A percentile compares a stretch with the other conserved stretches of the same genome.
phyloP scores from a whole-genome alignment of 92 coral and sea anemone genomes.

The Isaurus tuberculatus region DNA sequence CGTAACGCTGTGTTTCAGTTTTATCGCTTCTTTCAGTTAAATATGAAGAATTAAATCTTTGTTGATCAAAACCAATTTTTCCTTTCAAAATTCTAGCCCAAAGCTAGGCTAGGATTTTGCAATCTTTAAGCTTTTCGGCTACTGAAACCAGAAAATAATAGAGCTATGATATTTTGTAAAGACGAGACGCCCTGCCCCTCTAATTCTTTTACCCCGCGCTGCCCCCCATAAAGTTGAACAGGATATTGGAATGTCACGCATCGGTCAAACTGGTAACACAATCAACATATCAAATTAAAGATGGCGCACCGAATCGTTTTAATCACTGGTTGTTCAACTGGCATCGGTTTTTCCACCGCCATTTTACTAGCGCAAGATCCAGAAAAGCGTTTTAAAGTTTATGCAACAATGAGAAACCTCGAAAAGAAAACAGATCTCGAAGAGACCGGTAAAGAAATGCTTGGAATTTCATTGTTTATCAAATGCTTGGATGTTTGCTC shows the following conservation, averaged over 20 bases:
- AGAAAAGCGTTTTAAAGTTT: slow-evolving; percentile 91
- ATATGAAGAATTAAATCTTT: too few relatives aligned
- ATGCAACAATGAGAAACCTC: slow-evolving; percentile 90
- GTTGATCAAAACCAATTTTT: too few relatives aligned
- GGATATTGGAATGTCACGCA: background rate
- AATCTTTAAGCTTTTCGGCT: too few relatives aligned
- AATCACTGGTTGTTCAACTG: slow-evolving; percentile 92
- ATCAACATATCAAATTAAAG: background rate
- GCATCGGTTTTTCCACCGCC: slow-evolving; percentile 89
- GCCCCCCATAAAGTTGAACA: background rate
- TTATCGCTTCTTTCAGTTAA: too few relatives aligned
- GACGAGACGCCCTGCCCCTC: too few relatives aligned
- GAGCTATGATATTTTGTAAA: too few relatives aligned
- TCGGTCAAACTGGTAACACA: background rate
- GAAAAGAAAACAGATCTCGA: slow-evolving; percentile 75
- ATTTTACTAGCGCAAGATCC: slow-evolving; percentile 82
- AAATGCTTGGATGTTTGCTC: slow-evolving; percentile 86
- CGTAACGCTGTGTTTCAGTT: too few relatives aligned
- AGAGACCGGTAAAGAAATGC: slow-evolving; percentile 68
- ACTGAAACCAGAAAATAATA: too few relatives aligned
- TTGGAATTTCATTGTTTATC: slow-evolving; percentile 80
- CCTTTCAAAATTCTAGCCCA: too few relatives aligned
- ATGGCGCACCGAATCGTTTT: slow-evolving; percentile 69
- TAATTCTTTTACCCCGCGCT: background rate
- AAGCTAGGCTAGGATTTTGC: too few relatives aligned